Base-by-base conservation (phyloP, 2,797 vertebrate species). In the Brachymystax lenok region DNA sequence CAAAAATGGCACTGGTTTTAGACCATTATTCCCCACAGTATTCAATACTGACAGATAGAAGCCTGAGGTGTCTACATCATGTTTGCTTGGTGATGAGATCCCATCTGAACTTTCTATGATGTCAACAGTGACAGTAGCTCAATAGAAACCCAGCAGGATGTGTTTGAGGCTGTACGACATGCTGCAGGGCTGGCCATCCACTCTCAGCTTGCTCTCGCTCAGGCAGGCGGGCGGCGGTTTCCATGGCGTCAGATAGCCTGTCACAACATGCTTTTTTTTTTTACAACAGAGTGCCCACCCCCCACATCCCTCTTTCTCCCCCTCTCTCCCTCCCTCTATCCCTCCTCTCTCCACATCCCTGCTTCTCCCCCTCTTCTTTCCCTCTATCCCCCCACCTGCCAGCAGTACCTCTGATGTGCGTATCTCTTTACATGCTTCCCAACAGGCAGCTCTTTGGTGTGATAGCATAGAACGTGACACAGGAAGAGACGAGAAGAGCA, bases 401-500 rank as follows among this genome's bases (percentile, higher is more conserved):
- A 61, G 12, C 50, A 27, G 14, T 30, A 13, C 24, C 12, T 66
- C 28, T 68, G 28, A 68, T 68, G 14, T 35, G 66, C 8, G 24
- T 28, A 86, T 87, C 78, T 82, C 76, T 86, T 86, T 85, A 86
- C 80, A 86, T 80, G 80, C 84, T 85, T 85, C 83, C 83, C 80
- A 77, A 80, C 86, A 88, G 78, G 84, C 86, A 88, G 87, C 85
- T 84, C 76, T 81, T 82, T 84, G 86, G 82, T 85, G 83, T 88
- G 84, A 84, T 85, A 88, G 83, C 77, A 30, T 86, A 74, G 70
- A 78, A 76, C 80, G 82, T 74, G 76, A 82, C 69, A 81, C 75
- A 80, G 77, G 33, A 82, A 81, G 82, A 66, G 74, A 77, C 83
- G 76, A 71, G 10, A 46, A 46, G 40, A 46, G 10, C 40, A 46